Evolutionary conservation across 2,888 invertebrate genomes (phyloP).

Genomic region (Pristionchus arcanus): DNA sequence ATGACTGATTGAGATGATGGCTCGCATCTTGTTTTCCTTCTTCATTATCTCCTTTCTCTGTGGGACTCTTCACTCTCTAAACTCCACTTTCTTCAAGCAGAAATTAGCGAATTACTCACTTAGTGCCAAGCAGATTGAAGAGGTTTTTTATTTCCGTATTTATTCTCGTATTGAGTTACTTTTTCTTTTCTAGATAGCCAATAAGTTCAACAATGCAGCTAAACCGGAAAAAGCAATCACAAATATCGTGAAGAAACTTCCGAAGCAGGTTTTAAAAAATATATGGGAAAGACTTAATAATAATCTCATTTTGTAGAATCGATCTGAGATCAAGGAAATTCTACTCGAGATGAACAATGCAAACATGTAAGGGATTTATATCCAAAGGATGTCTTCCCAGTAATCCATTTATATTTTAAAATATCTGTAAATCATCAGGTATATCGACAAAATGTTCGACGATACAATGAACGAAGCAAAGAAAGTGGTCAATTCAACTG

Average conservation of each 20-base stretch:
- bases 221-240: constrained; percentile 27
- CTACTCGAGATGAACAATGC: constrained; percentile 32
- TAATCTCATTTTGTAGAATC: neutral
- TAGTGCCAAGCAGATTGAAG: constrained; percentile 16
- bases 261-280: constrained; percentile 5
- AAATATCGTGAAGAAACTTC: constrained; percentile 32
- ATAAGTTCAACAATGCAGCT: constrained; percentile 29
- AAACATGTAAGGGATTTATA: neutral
- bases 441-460: constrained; percentile 39
- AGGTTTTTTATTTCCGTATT: neutral
- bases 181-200: neutral
- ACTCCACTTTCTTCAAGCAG: constrained; percentile 43
- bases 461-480: constrained; percentile 7
- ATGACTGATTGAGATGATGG: neutral
- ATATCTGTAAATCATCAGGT: neutral
- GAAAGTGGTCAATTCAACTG: constrained; percentile 45
- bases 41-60: neutral
- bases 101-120: constrained; percentile 44
- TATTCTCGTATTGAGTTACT: too few relatives aligned
- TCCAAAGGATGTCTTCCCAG: neutral
- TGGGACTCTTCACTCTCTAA: constrained; percentile 1
- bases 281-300: neutral
- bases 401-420: neutral
- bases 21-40: neutral
- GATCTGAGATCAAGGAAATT: neutral